These are phyloP conservation scores for Eueides isabella DNA, from an alignment of 1,140 invertebrate species.

Conservation along the genomic window DNA sequence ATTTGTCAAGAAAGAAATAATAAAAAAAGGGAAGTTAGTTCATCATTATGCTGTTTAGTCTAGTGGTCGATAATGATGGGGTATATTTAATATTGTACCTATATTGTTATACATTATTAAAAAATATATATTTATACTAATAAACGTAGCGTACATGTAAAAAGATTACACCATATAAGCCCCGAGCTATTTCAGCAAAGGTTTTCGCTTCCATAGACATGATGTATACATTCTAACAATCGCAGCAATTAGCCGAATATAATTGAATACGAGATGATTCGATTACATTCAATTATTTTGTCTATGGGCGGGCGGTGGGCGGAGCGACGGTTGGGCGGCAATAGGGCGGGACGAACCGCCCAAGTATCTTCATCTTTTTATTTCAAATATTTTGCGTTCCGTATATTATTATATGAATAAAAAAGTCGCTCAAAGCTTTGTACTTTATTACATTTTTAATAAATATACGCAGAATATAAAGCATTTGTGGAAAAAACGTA, in stretches of 20 bases:
- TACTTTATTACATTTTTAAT: neutral
- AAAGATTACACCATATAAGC: constrained; percentile 2
- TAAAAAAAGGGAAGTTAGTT: too few relatives aligned
- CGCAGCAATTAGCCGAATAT: constrained; percentile 57
- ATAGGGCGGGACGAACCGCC: constrained; percentile 63
- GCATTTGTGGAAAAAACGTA: neutral
- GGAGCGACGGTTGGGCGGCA: constrained; percentile 57
- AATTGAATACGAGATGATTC: constrained; percentile 72
- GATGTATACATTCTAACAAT: constrained; percentile 54
- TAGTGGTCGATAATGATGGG: too few relatives aligned
- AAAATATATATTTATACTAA: neutral
- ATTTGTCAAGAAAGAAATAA: too few relatives aligned
- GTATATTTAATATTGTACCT: neutral
- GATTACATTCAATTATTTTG: constrained; percentile 74
- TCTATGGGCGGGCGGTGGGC: constrained; percentile 62
- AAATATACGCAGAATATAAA: neutral
- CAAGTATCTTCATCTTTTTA: constrained; percentile 43
- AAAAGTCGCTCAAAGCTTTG: neutral
- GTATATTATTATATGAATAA: neutral
- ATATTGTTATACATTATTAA: neutral
- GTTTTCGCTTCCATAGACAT: constrained; percentile 1
- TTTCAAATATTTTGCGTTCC: constrained; percentile 31
- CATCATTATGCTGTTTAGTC: too few relatives aligned
- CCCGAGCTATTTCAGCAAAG: neutral
- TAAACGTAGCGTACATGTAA: neutral